Base-by-base conservation (phyloP, 1,140 invertebrate species). In the Cotesia chilonis region DNA sequence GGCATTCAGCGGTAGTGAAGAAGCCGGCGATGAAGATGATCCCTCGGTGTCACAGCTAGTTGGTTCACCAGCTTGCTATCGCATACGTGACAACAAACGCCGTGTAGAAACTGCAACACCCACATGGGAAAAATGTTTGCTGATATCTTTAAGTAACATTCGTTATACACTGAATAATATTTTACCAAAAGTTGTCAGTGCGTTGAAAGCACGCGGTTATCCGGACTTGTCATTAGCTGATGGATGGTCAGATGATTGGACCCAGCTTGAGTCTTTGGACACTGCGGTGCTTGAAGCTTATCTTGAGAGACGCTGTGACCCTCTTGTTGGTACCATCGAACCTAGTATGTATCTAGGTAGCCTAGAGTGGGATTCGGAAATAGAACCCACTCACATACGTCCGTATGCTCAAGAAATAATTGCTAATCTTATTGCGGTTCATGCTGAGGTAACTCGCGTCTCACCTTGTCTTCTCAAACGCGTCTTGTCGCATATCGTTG, bases 381-480 rank as follows among this genome's bases (percentile, higher is more conserved):
- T 91, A 71, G 89, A 91, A 71, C 92, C 92, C 0, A 90, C 89
- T 20, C 94, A 95, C 81, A 90, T 97, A 1, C 87, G 94, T 59
- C 94, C 94, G 0, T 99, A 98, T 77, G 92, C 95, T 1, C 97
- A 98, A 84, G 95, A 98, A 87, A 95, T 95, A 70, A 90, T 98
- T 20, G 93, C 95, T 74, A 96, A 96, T 86, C 88, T 98, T 61
- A 95, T 98, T 37, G 93, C 93, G 71, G 95, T 99, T 5, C 95
- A 97, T 86, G 94, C 95, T 9, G 96, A 98, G 90, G 95, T 94
- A 47, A 93, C 92, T 80, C 90, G 92, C 57, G 92, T 97, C 7
- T 95, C 94, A 37, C 94, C 95, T 35, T 89, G 90, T 41, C 87
- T 96, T 77, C 87, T 96, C 36, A 85, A 90, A 5, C 89, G 90